Evolutionary conservation across 1,140 invertebrate species (phyloP).

Genomic region (Stegodyphus dumicola): DNA sequence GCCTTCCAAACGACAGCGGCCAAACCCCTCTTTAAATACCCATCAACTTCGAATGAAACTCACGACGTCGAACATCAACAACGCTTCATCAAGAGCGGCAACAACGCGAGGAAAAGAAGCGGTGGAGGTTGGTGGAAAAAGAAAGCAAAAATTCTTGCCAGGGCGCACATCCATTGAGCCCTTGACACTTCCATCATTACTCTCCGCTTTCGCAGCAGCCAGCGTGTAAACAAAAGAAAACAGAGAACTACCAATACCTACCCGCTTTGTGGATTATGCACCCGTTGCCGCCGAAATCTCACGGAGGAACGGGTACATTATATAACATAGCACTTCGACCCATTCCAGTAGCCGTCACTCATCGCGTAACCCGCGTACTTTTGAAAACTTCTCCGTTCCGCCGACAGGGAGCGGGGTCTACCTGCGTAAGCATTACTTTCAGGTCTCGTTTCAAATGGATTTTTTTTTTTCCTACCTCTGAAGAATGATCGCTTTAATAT

Average conservation of each 20-base stretch:
- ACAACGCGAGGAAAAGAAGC: background rate
- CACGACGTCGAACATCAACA: background rate
- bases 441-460: too few species aligned
- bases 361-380: slow-evolving; percentile 18
- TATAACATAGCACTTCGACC: background rate
- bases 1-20: too few species aligned
- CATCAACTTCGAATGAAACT: too few species aligned
- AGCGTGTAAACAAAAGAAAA: slow-evolving; percentile 20
- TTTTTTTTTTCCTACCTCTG: too few species aligned
- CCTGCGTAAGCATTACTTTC: too few species aligned
- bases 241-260: slow-evolving; percentile 15
- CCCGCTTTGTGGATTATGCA: background rate
- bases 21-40: too few species aligned
- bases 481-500: too few species aligned
- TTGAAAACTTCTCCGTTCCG: too few species aligned
- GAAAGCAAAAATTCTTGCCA: background rate
- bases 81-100: background rate
- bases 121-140: background rate
- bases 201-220: slow-evolving; percentile 17
- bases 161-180: slow-evolving; percentile 18
- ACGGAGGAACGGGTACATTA: background rate
- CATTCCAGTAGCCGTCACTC: slow-evolving; percentile 37
- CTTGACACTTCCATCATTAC: slow-evolving; percentile 33
- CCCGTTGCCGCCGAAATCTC: background rate
- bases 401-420: too few species aligned